Percentiles rank a stretch among this genome's conserved stretches.
Evolutionary conservation across 37 sponge, comb jelly and placozoan genomes (phyloP).

Genomic region (Cliona cf. orientalis): DNA sequence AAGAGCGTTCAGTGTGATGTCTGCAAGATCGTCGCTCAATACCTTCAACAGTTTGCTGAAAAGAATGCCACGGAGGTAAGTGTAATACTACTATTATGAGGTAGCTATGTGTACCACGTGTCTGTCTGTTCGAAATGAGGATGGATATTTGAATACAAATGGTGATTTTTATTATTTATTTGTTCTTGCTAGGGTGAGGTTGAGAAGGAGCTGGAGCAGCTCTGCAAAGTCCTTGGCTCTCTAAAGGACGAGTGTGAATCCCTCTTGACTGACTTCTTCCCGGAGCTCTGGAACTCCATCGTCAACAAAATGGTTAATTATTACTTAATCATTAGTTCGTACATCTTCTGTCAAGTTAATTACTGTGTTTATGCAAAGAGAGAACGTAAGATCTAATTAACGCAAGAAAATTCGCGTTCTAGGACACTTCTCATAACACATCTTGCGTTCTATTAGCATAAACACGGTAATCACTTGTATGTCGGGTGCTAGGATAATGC

Average conservation of each 20-base stretch:
- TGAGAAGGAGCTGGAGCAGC: not conserved
- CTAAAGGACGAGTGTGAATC: not conserved
- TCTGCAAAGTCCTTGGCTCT: not conserved
- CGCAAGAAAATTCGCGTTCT: too few species aligned
- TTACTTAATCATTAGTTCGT: too few species aligned
- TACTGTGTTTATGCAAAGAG: too few species aligned
- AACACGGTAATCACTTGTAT: too few species aligned
- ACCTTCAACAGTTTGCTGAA: not conserved
- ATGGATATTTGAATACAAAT: not conserved
- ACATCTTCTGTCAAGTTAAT: too few species aligned
- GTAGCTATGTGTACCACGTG: too few species aligned
- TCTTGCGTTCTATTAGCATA: too few species aligned
- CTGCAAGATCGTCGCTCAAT: not conserved
- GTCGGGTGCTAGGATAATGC: too few species aligned
- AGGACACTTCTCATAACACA: too few species aligned
- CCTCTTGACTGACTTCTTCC: not conserved
- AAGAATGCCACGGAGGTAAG: conserved; percentile 29
- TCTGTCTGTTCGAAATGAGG: not conserved
- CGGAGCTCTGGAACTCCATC: not conserved
- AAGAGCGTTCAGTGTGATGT: not conserved
- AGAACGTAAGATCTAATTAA: too few species aligned
- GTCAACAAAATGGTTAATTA: not conserved
- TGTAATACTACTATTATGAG: not conserved
- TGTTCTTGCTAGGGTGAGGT: not conserved
- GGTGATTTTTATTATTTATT: not conserved